Evolutionary conservation across 2,888 invertebrate species (phyloP).

Genomic region (Drosophila cracens): DNA sequence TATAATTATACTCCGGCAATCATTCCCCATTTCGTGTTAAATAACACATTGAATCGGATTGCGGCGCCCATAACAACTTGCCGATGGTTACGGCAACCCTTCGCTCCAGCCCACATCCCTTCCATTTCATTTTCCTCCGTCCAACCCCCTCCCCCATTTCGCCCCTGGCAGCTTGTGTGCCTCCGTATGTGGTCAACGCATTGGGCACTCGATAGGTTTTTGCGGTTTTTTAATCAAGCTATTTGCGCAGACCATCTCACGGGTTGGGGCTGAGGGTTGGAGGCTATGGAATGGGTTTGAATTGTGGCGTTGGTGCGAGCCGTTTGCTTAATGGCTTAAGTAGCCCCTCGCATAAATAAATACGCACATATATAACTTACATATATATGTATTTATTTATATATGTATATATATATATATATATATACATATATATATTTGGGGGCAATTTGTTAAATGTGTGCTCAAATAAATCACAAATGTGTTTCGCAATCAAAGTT

Average conservation of each 20-base stretch:
- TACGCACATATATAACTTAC: constrained; percentile 33
- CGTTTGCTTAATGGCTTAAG: constrained; percentile 66
- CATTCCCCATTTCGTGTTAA: constrained; percentile 81
- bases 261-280: constrained; percentile 4
- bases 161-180: constrained; percentile 14
- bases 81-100: constrained; percentile 34
- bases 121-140: background rate
- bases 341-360: constrained; percentile 69
- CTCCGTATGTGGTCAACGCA: constrained; percentile 58
- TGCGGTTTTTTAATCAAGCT: constrained; percentile 82
- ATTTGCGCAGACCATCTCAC: constrained; percentile 62
- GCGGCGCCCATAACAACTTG: constrained; percentile 74
- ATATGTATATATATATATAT: constrained; percentile 9
- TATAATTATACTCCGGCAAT: constrained; percentile 48
- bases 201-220: constrained; percentile 76
- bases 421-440: constrained; percentile 29
- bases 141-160: background rate
- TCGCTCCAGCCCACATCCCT: background rate
- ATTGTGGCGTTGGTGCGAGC: background rate
- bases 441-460: constrained; percentile 77
- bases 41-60: constrained; percentile 80
- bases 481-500: constrained; percentile 78
- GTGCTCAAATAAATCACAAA: constrained; percentile 79
- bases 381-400: constrained; percentile 23
- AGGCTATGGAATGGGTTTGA: background rate